Conservation (phyloP, 2,113 vertebrate species). For the Okapia johnstoni region DNA sequence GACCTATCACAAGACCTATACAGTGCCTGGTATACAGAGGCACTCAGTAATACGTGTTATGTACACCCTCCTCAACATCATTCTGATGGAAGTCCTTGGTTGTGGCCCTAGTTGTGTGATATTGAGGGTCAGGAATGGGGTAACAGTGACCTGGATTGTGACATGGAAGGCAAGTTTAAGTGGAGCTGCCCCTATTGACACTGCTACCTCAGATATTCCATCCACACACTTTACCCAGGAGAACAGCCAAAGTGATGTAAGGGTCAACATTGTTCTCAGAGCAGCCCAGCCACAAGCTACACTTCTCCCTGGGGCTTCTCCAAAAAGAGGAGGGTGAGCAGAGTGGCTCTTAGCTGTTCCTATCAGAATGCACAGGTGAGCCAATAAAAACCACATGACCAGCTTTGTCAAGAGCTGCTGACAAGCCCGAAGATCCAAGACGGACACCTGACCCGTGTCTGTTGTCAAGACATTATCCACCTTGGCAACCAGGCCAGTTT, state of each 20-base stretch:
- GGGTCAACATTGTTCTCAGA: background rate
- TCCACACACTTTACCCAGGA: background rate
- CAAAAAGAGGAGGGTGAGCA: background rate
- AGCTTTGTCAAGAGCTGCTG: constrained; percentile 55
- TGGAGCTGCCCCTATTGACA: background rate
- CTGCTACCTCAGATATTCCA: background rate
- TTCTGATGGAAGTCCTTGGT: background rate
- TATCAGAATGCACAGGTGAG: constrained; percentile 48
- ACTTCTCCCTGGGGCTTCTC: background rate
- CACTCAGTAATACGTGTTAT: fast-evolving
- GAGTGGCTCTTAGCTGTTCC: constrained; percentile 62
- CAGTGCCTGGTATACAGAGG: background rate
- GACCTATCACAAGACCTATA: background rate
- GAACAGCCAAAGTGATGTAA: background rate
- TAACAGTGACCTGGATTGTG: background rate
- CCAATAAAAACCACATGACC: constrained; percentile 56
- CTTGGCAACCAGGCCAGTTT: constrained; percentile 60
- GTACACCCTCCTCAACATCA: fast-evolving
- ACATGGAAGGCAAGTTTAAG: background rate
- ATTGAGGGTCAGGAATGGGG: background rate
- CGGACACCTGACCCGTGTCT: constrained; percentile 60
- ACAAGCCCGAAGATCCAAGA: constrained; percentile 47
- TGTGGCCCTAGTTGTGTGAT: background rate
- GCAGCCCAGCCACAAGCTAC: background rate
- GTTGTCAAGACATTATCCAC: constrained; percentile 55